Percentiles rank a stretch among this genome's conserved stretches.
phyloP scores from a whole-genome alignment of 2,888 invertebrate species.

The Lepidochrysops patricia region DNA sequence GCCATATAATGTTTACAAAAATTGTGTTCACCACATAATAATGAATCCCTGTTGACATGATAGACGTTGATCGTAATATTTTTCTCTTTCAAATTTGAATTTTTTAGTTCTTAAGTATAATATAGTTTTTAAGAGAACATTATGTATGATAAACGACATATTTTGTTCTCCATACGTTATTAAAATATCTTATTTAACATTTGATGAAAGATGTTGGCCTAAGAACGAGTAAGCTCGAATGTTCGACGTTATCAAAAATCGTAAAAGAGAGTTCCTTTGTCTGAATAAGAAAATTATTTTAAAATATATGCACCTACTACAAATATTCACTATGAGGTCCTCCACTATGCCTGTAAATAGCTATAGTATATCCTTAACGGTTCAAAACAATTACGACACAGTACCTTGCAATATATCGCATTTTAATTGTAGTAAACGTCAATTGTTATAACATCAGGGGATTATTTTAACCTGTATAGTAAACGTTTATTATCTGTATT shows the following conservation, averaged over 20 bases:
- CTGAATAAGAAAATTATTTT: slow-evolving; percentile 13
- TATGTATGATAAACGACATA: background rate
- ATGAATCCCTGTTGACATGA: background rate
- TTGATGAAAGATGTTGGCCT: background rate
- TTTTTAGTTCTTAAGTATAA: background rate
- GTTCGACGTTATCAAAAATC: background rate
- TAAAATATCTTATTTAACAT: background rate
- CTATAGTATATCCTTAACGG: slow-evolving; percentile 21
- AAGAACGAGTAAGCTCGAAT: background rate
- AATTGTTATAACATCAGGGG: slow-evolving; percentile 30
- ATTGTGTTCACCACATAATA: background rate
- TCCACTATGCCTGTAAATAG: slow-evolving; percentile 33
- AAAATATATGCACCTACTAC: slow-evolving; percentile 20
- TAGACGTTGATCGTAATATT: background rate
- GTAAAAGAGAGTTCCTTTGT: slow-evolving; percentile 23
- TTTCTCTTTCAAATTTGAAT: background rate
- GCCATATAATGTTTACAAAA: background rate
- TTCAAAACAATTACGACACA: slow-evolving; percentile 13
- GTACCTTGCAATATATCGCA: slow-evolving; percentile 19
- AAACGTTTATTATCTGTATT: slow-evolving; percentile 24
- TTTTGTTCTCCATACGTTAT: background rate
- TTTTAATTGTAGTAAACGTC: slow-evolving; percentile 29
- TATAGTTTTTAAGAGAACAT: background rate
- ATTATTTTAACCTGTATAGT: background rate
- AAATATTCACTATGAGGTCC: slow-evolving; percentile 19